Evolutionary conservation across 2,113 vertebrate genomes (phyloP), one percentile per base, ranked within the genome.

Genomic region (Leptobrachium leishanense): DNA sequence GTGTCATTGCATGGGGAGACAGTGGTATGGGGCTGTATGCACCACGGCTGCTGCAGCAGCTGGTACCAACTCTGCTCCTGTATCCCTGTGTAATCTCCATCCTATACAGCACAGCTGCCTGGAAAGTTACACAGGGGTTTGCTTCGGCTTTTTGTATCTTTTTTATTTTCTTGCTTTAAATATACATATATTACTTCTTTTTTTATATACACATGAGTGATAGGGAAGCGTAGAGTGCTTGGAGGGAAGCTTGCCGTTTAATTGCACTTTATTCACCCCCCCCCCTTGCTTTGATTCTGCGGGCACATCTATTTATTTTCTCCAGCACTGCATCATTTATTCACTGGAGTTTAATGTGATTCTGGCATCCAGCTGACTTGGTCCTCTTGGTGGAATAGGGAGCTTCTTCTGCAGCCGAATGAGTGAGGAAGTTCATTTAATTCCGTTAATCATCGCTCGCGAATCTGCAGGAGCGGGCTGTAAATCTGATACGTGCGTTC

Each of bases 251-350:
- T 42, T 69, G 11, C 15, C 9, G 54, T 70, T 40, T 46, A 63
- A 8, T 31, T 20, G n/a, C 5, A 64, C 20, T 64, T 64, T 43
- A 40, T n/a, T 44, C 50, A 63, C 67, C 68, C 55, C 81, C 55
- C 55, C 20, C 20, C 20, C 20, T 31, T 31, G 20, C 76, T 82
- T 83, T 74, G 74, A 68, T 72, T 81, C 82, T 86, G 88, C 87
- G n/a, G 88, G 87, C 82, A 85, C 86, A 89, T 89, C 85, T 86
- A 79, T 85, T 81, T 90, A 90, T 90, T 90, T 83, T 85, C 8
- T 86, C 68, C 39, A 86, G 84, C 91, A 88, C 91, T 94, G 94
- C 95, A 96, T 95, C 94, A 90, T 91, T 92, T 89, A 85, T 91
- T 65, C 79, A 82, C n/a, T 82, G 84, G 85, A 88, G 87, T 90